A percentile compares a stretch with the other conserved stretches of the same genome.
phyloP scores from a whole-genome alignment of 2,888 invertebrate species.

The Clistopyga incitator region DNA sequence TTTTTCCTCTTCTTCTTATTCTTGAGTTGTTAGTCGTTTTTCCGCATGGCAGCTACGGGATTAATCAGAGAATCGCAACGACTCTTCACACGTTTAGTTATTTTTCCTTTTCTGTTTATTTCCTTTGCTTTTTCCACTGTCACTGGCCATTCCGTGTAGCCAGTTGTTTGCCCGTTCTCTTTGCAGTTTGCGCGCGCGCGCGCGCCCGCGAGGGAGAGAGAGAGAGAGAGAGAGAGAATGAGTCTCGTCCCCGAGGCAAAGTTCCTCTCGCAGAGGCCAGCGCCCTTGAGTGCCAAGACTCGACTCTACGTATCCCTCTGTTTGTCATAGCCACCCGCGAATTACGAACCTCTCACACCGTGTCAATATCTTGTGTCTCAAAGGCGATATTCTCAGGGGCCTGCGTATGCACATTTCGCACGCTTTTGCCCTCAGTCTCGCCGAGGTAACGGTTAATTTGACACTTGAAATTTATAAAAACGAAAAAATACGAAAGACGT shows the following conservation, averaged over 20 bases:
- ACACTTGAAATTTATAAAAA: background rate
- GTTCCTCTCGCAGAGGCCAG: background rate
- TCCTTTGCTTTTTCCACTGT: constrained; percentile 27
- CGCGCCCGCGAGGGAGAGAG: too few relatives aligned
- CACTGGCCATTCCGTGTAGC: constrained; percentile 22
- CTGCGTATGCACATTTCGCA: background rate
- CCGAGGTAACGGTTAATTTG: background rate
- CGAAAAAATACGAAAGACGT: too few relatives aligned
- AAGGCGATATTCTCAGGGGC: constrained; percentile 2
- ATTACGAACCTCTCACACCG: constrained; percentile 29
- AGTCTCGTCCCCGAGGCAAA: constrained; percentile 6
- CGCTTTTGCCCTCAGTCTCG: background rate
- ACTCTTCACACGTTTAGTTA: constrained; percentile 69
- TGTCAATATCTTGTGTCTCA: constrained; percentile 44
- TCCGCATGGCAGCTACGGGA: constrained; percentile 38
- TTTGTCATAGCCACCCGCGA: constrained; percentile 44
- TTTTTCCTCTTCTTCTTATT: constrained; percentile 21
- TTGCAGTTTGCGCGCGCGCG: constrained; percentile 57
- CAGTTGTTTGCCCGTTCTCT: constrained; percentile 51
- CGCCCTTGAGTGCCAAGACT: constrained; percentile 28
- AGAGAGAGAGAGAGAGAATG: too few relatives aligned
- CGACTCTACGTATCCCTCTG: constrained; percentile 24
- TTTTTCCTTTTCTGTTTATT: constrained; percentile 2
- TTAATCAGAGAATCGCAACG: constrained; percentile 60
- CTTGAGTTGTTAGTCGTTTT: constrained; percentile 2